Evolutionary conservation across 2,888 invertebrate genomes (phyloP), one percentile per base, ranked within the genome.

Genomic region (Polymixis lichenea): DNA sequence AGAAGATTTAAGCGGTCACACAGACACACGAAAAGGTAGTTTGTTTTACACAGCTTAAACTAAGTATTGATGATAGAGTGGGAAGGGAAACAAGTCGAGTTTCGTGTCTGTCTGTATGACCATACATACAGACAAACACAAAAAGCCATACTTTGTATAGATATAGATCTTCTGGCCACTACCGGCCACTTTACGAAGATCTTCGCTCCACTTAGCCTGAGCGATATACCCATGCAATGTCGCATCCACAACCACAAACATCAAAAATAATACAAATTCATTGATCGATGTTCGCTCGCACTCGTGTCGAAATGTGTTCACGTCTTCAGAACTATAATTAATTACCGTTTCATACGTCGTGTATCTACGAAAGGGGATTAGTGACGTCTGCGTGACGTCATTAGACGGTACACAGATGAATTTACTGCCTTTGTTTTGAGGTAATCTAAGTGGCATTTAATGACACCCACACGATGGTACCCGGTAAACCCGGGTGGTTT

Each of bases 301-400:
- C 55, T 55, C 62, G 28, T 56, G 58, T 60, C 53, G n/a, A 75
- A 82, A 53, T 46, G 53, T 65, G 56, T 65, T 43, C 64, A 60
- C 58, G 49, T 69, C 69, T 69, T 69, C 51, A 61, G 49, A 66
- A 70, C 69, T 49, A 55, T 77, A 79, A 77, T 66, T 61, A 80
- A 82, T 77, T 51, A 69, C 28, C 17, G 38, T 69, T 53, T 82
- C 62, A 22, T 56, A 51, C 75, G 64, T 75, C 13, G 77, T 17
- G 65, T 32, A 46, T 11, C n/a, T 17, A 51, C 49, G 56, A 38
- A 53, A n/a, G 13, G 56, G 51, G 83, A 70, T 77, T 83, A 83
- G 65, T 22, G n/a, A 46, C 2, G 62, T 53, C 46, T 32, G 11
- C 38, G 62, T 77, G 83, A 80, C 60, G 77, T 69, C 65, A 77